Evolutionary conservation across 2,888 invertebrate species (phyloP), one percentile per base, ranked within the genome.

Genomic region (Meiosimyza platycephala): DNA sequence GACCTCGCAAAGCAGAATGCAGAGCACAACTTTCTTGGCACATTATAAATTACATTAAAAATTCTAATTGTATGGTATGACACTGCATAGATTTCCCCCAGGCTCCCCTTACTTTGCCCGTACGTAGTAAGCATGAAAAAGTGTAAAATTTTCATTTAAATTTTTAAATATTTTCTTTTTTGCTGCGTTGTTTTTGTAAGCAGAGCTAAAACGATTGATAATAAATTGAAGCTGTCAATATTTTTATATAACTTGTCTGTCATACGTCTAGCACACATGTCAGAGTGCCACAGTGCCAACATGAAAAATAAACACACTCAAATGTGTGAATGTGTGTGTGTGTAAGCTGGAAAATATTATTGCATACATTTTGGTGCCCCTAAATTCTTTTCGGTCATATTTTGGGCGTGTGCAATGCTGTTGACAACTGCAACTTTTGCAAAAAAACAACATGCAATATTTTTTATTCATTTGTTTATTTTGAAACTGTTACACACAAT

Each of bases 161-260:
- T 40, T 40, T 40, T 40, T 60, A 50, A 69, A 69, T 59, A 2
- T 40, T 40, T 40, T 40, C 40, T 28, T 28, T 28, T 4, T 28
- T 28, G 2, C 3, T 22, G 22, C 28, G 28, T 28, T 28, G 28
- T 28, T 28, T 28, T 28, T 3, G 28, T 28, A 28, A 40, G 40
- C 40, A 40, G 40, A 40, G 40, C 40, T 40, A 7, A 40, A 40
- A 7, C 68, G 68, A 69, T 69, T 48, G 59, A 59, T 59, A 69
- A 69, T 69, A 69, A 69, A 69, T 69, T 69, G 68, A 59, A 59
- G 68, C 68, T 69, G 68, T 69, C 68, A 69, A 51, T 59, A 50
- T 69, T 69, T 60, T 60, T 60, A 50, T 51, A 69, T 50, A 57
- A 9, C 28, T 69, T 52, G 54, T 55, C 67, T 67, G 48, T 67